Base-by-base conservation (phyloP, 2,113 vertebrate genomes). In the Acinonyx jubatus region DNA sequence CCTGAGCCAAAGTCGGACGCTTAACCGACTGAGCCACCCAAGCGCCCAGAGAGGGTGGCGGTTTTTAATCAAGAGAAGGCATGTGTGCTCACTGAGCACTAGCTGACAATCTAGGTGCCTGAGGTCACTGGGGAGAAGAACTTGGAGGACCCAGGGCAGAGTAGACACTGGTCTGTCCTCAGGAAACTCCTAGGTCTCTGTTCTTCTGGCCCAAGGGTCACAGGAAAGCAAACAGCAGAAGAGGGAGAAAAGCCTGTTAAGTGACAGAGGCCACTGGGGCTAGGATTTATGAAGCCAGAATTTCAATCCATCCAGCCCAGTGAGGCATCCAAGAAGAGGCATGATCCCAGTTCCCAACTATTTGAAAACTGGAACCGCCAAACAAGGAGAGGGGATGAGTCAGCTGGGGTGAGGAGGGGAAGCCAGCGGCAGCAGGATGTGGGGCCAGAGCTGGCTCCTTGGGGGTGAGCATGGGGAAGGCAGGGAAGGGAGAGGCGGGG, bases 341-440 rank as follows among this genome's bases (percentile, higher is more conserved):
- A 95, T 98, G 97, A 98, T 95, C 94, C 98, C 78, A 98, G 90
- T 95, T 95, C 94, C 95, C 94, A 98, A 86, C 90, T 98, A 97
- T 98, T 78, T 97, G 97, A 96, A 98, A 95, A 94, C 52, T 92
- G 66, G 90, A 96, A 78, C 61, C 5, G 0, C 97, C 97, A 94
- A 97, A 97, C 92, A 98, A 76, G 85, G 92, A 96, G 86, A 92
- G 73, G 41, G 61, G 78, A 96, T 98, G 97, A 98, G 97, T 98
- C 98, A 98, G 95, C 96, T 57, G 61, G 84, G 81, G 66, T 27
- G 23, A n/a, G 52, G 86, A 63, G 25, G 29, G 66, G 86, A 74
- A 61, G 76, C 91, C 48, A 68, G 73, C 73, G 45, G 73, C 83
- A 50, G 50, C 57, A 5, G 66, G 45, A 66, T 33, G 25, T 14